Conservation (phyloP, 2,888 invertebrate species). For the Argyresthia goedartella region DNA sequence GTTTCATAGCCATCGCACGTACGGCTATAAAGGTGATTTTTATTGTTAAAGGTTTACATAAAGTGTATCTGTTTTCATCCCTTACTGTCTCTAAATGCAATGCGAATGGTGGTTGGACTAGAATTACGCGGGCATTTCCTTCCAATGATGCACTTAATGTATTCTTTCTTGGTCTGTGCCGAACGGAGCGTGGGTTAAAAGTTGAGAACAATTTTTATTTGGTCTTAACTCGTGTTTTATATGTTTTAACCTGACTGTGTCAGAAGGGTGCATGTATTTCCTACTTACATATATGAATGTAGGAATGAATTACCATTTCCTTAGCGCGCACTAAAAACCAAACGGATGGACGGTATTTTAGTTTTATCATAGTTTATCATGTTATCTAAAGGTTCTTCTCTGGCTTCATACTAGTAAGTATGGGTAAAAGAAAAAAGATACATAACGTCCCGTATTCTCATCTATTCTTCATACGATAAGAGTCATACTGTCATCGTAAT, state of each 20-base stretch:
- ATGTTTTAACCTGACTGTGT: no score
- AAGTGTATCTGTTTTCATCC: conserved; percentile 63
- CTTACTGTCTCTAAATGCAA: conserved; percentile 58
- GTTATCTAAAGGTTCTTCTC: no score
- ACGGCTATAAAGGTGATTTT: conserved; percentile 66
- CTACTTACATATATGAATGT: no score
- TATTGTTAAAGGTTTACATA: conserved; percentile 63
- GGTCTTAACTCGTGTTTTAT: neutral
- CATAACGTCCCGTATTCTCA: neutral
- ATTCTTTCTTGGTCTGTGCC: conserved; percentile 46
- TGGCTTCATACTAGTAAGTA: no score
- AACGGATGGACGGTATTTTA: no score
- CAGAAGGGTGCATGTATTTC: no score
- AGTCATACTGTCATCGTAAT: no score
- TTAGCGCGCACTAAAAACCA: no score
- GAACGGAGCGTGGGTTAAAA: conserved; percentile 40
- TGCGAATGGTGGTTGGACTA: conserved; percentile 55
- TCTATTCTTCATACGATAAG: no score
- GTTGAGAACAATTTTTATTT: conserved; percentile 48
- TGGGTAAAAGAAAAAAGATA: no score
- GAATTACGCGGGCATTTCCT: conserved; percentile 64
- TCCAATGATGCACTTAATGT: conserved; percentile 66
- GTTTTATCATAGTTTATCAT: no score
- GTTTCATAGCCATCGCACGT: conserved; percentile 55
- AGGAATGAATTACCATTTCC: no score